Conservation (phyloP, 2,113 vertebrate genomes). For the Tetrax tetrax region DNA sequence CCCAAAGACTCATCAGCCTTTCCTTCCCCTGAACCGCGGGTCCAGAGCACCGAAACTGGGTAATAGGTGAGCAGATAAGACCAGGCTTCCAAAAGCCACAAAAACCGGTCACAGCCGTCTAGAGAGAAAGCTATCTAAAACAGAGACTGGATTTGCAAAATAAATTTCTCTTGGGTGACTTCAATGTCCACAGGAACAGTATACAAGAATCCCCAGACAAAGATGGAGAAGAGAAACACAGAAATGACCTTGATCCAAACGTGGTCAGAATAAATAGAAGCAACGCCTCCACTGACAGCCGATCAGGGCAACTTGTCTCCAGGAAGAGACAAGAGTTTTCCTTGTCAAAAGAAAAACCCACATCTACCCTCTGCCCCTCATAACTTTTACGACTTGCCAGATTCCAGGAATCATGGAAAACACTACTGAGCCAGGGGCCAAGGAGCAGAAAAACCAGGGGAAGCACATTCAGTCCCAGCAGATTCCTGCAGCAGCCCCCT, state of each 20-base stretch:
- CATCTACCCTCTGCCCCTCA: neutral
- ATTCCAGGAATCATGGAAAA: neutral
- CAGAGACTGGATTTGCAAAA: neutral
- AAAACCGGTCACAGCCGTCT: neutral
- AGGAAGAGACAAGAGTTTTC: neutral
- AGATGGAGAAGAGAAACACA: neutral
- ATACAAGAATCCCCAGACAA: neutral
- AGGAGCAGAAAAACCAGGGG: neutral
- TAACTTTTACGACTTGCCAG: neutral
- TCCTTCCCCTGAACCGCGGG: neutral
- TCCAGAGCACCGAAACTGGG: neutral
- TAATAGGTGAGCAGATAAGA: neutral
- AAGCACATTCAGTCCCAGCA: neutral
- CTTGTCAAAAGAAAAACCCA: neutral
- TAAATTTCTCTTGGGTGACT: neutral
- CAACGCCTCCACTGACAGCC: neutral
- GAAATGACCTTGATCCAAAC: neutral
- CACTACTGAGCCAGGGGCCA: neutral
- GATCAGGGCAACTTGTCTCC: neutral
- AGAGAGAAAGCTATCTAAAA: neutral
- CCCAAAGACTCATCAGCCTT: neutral
- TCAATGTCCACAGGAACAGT: neutral
- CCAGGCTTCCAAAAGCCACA: neutral
- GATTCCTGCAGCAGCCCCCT: neutral
- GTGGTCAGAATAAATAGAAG: neutral